Conservation (phyloP, 2,888 invertebrate genomes). For the Pammene fasciana region DNA sequence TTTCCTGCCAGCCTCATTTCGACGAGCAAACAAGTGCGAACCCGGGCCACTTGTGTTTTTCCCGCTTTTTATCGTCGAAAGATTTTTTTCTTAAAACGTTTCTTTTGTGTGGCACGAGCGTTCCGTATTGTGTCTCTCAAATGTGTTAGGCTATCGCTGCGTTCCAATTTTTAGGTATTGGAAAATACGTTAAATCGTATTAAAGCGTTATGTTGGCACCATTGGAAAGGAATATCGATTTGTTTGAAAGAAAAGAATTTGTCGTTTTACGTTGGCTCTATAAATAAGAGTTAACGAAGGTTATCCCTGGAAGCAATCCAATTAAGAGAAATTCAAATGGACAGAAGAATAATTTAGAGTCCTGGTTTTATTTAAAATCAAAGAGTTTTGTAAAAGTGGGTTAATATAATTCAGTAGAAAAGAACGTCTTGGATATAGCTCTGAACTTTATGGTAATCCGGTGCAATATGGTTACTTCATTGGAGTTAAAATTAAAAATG, state of each 20-base stretch:
- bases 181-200: constrained; percentile 31
- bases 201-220: constrained; percentile 19
- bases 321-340: constrained; percentile 20
- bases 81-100: constrained; percentile 47
- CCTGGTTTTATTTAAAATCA: constrained; percentile 18
- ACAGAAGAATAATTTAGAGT: constrained; percentile 28
- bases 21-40: constrained; percentile 45
- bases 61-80: constrained; percentile 40
- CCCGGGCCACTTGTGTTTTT: constrained; percentile 44
- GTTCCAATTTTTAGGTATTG: constrained; percentile 28
- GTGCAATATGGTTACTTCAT: constrained; percentile 13
- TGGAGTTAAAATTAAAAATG: constrained; percentile 25
- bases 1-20: constrained; percentile 42
- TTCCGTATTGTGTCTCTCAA: constrained; percentile 44
- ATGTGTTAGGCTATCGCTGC: constrained; percentile 43
- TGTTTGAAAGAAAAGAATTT: neutral
- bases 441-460: constrained; percentile 22
- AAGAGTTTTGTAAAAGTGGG: constrained; percentile 32
- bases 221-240: constrained; percentile 24
- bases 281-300: constrained; percentile 4
- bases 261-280: neutral
- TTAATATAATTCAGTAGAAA: constrained; percentile 34
- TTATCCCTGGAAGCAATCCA: constrained; percentile 15
- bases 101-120: constrained; percentile 47
- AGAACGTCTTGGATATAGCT: constrained; percentile 27